Base-by-base conservation (phyloP, 2,113 vertebrate species). In the Aptenodytes forsteri region DNA sequence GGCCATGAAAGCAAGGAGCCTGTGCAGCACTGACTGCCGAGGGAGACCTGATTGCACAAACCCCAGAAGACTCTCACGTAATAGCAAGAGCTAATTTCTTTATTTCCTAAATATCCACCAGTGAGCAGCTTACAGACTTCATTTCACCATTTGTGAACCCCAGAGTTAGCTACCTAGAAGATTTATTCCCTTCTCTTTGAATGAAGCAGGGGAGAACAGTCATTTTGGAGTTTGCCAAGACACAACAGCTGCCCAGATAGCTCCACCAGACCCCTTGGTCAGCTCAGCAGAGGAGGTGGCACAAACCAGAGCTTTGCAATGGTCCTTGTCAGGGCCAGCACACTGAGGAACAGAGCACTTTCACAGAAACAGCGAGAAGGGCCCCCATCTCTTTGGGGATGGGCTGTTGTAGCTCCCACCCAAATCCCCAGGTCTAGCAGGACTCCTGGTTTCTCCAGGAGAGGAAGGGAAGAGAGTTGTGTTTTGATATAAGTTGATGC, bases 21-120 rank as follows among this genome's bases (percentile, higher is more conserved):
- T 14, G 16, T 9, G 55, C 56, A 75, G 70, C 7, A 1, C 25
- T 64, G 5, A 0, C 62, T 58, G 69, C 36, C 1, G 1, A 47
- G 44, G 65, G 56, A 76, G 52, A 59, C 65, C 47, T 16, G n/a
- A 26, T 13, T 11, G 47, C 71, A 44, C n/a, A 54, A 78, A 73
- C n/a, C 75, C 36, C 7, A 3, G 40, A 55, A 79, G 86, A 55
- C 25, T 62, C 30, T 84, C 30, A 38, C 0, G 0, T 42, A 79
- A 73, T 12, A 66, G 29, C 72, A 72, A 17, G 10, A 83, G 34
- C 34, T 29, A 59, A 23, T n/a, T 40, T 40, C 71, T 78, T 52
- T 32, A 26, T 49, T 73, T 79, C 66, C 80, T 49, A 10, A 55
- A 79, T 16, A 42, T 27, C 59, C 80, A 55, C 38, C 73, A 67